A percentile compares a stretch with the other conserved stretches of the same genome.
Conservation (phyloP, 2,797 vertebrate species). For the Sylvia borin region DNA sequence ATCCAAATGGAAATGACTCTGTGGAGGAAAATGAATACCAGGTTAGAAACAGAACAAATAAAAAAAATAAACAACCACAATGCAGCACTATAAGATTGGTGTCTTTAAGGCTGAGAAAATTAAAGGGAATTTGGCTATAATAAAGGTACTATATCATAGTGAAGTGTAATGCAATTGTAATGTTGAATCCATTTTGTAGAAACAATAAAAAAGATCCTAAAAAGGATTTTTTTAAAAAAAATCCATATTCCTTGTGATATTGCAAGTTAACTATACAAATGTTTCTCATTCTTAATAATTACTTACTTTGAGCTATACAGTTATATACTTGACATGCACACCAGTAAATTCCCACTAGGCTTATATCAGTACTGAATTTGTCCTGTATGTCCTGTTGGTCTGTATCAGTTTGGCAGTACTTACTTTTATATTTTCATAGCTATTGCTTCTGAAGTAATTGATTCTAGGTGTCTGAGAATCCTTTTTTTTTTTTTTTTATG, state of each 20-base stretch:
- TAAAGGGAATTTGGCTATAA: conserved; percentile 40
- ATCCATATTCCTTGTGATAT: neutral
- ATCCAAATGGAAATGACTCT: neutral
- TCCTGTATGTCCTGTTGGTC: neutral
- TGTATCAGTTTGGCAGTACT: neutral
- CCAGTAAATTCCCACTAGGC: neutral
- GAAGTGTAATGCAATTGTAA: neutral
- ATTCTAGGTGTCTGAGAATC: neutral
- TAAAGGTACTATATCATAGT: conserved; percentile 47
- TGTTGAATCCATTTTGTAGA: neutral
- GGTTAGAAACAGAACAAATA: conserved; percentile 6
- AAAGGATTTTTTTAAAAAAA: neutral
- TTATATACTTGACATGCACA: neutral
- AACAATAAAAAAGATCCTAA: neutral
- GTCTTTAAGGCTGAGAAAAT: conserved; percentile 39
- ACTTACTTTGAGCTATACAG: neutral
- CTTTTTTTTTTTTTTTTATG: too few relatives aligned
- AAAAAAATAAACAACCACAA: neutral
- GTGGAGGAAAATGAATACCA: neutral
- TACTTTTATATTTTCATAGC: neutral
- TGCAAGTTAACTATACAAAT: neutral
- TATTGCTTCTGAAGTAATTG: neutral
- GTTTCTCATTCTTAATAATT: neutral
- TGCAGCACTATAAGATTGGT: neutral
- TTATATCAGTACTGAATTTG: neutral